Base-by-base conservation (phyloP, 2,888 invertebrate species). In the Amblyteles armatorius region DNA sequence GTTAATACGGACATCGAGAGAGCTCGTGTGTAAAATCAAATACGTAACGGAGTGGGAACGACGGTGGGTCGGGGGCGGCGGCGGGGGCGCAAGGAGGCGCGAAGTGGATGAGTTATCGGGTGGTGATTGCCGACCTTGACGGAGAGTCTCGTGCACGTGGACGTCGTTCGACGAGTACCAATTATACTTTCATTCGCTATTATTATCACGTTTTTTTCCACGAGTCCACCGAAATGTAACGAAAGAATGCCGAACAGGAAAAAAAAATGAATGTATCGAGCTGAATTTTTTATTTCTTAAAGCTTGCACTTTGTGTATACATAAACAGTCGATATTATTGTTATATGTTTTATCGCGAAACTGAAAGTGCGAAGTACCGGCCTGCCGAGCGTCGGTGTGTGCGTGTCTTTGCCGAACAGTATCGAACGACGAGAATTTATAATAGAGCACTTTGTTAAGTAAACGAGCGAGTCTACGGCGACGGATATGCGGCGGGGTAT, bases 111-210 rank as follows among this genome's bases (percentile, higher is more conserved):
- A 63, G 79, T 79, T 78, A 73, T 81, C 81, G 68, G 68, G 77
- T 68, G 69, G 78, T 68, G 68, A 81, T 50, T 63, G 13, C 63
- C 57, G 81, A 84, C 77, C 84, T 78, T 84, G 84, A 81, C 57
- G 65, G 40, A 60, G 72, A 60, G 52, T 79, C 57, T 67, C 81
- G 77, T 68, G 52, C 84, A 84, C 77, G 84, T 84, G 81, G 84
- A 81, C 67, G 71, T 77, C 72, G 55, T 63, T 63, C 63, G 5
- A 29, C 29, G 63, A 33, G 29, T 33, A 16, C 63, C 65, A 69
- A 69, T 60, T 33, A 57, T 50, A 50, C 60, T 60, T 16, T 48
- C 3, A 48, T 48, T 16, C 16, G 0, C 5, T 29, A 29, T 29
- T 29, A 29, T 29, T 5, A 29, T 29, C 29, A 29, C 6, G 2